Conservation (phyloP, 2,797 vertebrate genomes). For the Propithecus perrieri region DNA sequence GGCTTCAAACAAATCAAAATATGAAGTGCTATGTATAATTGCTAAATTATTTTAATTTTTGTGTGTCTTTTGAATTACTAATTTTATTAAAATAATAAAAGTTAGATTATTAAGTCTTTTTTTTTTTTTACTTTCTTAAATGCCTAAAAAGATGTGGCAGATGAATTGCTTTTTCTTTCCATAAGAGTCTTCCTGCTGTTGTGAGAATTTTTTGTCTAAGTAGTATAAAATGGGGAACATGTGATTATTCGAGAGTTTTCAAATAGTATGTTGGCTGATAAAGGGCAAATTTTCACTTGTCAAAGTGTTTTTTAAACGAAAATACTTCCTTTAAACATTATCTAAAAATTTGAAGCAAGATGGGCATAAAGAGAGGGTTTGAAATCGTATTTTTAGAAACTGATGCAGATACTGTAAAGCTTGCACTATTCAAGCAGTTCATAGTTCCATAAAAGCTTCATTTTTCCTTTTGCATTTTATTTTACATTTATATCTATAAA, state of each 20-base stretch:
- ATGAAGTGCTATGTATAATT: background rate
- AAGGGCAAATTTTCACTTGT: background rate
- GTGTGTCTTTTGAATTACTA: background rate
- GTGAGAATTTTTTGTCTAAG: background rate
- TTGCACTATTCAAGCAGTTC: background rate
- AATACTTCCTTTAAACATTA: background rate
- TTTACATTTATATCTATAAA: background rate
- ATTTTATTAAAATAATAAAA: background rate
- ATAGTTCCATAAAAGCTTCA: background rate
- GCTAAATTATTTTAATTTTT: background rate
- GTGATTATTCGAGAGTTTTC: background rate
- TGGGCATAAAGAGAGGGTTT: background rate
- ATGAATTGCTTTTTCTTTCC: background rate
- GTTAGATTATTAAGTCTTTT: background rate
- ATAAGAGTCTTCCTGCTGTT: background rate
- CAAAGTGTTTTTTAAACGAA: background rate
- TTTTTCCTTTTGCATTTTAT: background rate
- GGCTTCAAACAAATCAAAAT: conserved; percentile 14
- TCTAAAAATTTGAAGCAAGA: background rate
- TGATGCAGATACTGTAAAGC: background rate
- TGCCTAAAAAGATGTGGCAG: background rate
- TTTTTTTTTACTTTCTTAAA: background rate
- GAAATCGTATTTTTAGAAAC: background rate
- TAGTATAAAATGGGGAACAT: background rate
- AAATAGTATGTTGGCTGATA: background rate